Conservation (phyloP, 2,797 vertebrate species). For the Periophthalmus magnuspinnatus region DNA sequence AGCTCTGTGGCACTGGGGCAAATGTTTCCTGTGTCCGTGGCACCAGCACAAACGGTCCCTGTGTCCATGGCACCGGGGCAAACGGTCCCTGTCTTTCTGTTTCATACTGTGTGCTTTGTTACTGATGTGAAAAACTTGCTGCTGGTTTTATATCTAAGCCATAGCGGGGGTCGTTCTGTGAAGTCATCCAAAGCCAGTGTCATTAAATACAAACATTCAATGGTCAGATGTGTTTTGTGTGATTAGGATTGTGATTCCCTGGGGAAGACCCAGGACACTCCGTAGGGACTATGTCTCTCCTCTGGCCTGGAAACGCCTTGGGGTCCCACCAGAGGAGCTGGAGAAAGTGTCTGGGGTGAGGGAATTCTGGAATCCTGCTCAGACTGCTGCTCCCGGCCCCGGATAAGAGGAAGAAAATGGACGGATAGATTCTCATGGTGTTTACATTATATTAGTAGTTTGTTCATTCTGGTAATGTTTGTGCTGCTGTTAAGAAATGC, state of each 20-base stretch:
- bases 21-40: neutral
- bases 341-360: too few species aligned
- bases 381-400: too few species aligned
- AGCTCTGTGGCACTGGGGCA: neutral
- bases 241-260: neutral
- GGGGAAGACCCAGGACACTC: too few species aligned
- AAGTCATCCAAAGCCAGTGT: slow-evolving; percentile 19
- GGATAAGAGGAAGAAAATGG: too few species aligned
- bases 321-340: too few species aligned
- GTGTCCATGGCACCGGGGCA: neutral
- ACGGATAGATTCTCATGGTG: too few species aligned
- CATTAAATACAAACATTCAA: neutral
- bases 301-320: too few species aligned
- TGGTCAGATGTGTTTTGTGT: neutral
- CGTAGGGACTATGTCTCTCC: too few species aligned
- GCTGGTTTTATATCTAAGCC: neutral
- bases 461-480: neutral
- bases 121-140: neutral
- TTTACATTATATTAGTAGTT: neutral
- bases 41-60: neutral
- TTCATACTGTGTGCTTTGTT: neutral
- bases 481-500: neutral
- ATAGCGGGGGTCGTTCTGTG: slow-evolving; percentile 2
- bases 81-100: neutral
- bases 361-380: too few species aligned